Percentiles rank a stretch among this genome's conserved stretches.
Conservation (phyloP, 2,888 invertebrate genomes). For the Caenorhabditis afra region DNA sequence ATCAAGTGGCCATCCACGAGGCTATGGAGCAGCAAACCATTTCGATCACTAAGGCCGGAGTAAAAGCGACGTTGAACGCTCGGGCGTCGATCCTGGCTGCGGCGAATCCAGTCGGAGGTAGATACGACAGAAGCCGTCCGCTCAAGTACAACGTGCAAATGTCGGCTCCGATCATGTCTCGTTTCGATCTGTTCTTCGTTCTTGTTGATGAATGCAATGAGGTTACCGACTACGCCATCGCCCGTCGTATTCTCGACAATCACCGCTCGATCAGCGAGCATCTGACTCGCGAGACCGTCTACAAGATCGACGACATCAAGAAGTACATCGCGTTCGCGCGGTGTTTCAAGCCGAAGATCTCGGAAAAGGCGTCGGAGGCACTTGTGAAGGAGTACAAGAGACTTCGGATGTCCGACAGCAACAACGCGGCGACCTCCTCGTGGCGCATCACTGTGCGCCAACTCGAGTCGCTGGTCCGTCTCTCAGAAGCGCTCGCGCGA, state of each 20-base stretch:
- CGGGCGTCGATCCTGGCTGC: constrained; percentile 97
- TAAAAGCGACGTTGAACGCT: constrained; percentile 94
- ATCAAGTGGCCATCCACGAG: constrained; percentile 97
- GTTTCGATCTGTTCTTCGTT: constrained; percentile 98
- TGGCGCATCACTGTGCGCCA: constrained; percentile 98
- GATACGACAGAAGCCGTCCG: constrained; percentile 92
- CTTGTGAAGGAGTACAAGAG: constrained; percentile 92
- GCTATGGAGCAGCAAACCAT: constrained; percentile 99
- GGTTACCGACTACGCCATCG: constrained; percentile 96
- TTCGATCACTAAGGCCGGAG: constrained; percentile 89
- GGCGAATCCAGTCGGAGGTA: constrained; percentile 96
- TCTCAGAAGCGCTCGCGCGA: constrained; percentile 96
- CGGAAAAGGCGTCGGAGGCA: constrained; percentile 87
- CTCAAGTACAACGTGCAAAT: constrained; percentile 94
- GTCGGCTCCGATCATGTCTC: constrained; percentile 97
- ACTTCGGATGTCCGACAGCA: constrained; percentile 89
- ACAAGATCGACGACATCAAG: constrained; percentile 91
- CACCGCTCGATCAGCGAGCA: constrained; percentile 88
- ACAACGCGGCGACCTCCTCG: constrained; percentile 85
- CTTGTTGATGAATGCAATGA: constrained; percentile 96
- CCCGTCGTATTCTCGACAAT: constrained; percentile 93
- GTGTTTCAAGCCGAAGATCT: constrained; percentile 91
- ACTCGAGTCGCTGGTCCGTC: constrained; percentile 93
- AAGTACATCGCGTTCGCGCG: constrained; percentile 96
- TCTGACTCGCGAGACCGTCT: constrained; percentile 88